These are phyloP conservation scores for Lithobates sylvaticus DNA, from an alignment of 2,797 vertebrate genomes.

Conservation along the genomic window DNA sequence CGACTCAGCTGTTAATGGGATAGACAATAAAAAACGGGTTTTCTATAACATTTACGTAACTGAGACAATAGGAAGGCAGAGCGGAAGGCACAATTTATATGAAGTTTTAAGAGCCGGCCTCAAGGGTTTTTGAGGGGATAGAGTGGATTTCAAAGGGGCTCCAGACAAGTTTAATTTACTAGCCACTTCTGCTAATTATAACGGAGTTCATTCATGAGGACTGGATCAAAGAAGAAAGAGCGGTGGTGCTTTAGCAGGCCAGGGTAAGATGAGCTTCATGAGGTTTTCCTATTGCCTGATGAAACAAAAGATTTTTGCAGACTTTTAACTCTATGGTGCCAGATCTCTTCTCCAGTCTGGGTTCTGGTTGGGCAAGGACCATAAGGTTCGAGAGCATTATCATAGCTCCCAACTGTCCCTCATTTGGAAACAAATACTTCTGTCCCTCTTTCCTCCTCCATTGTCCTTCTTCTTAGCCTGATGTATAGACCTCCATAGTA, in stretches of 20 bases:
- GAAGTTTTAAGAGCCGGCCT: conserved; percentile 31
- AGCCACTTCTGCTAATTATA: neutral
- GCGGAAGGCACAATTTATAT: conserved; percentile 23
- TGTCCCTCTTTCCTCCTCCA: too few relatives aligned
- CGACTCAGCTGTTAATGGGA: conserved; percentile 37
- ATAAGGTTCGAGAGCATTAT: too few relatives aligned
- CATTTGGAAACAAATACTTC: too few relatives aligned
- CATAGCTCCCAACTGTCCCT: too few relatives aligned
- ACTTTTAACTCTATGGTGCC: neutral
- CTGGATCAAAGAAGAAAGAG: neutral
- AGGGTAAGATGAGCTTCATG: neutral
- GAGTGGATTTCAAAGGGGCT: conserved; percentile 13
- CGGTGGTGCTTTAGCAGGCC: neutral
- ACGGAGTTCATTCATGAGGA: neutral
- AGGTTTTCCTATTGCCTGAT: neutral
- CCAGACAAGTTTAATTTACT: conserved; percentile 10
- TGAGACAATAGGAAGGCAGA: conserved; percentile 25
- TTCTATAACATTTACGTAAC: conserved; percentile 37
- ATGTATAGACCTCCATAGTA: too few relatives aligned
- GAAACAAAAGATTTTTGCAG: neutral
- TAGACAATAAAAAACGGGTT: conserved; percentile 30
- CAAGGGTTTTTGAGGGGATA: conserved; percentile 12
- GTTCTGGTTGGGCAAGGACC: too few relatives aligned
- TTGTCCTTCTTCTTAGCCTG: too few relatives aligned
- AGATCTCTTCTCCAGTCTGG: neutral